Base-by-base conservation (phyloP, 2,888 invertebrate genomes). In the Lepas anatifera region DNA sequence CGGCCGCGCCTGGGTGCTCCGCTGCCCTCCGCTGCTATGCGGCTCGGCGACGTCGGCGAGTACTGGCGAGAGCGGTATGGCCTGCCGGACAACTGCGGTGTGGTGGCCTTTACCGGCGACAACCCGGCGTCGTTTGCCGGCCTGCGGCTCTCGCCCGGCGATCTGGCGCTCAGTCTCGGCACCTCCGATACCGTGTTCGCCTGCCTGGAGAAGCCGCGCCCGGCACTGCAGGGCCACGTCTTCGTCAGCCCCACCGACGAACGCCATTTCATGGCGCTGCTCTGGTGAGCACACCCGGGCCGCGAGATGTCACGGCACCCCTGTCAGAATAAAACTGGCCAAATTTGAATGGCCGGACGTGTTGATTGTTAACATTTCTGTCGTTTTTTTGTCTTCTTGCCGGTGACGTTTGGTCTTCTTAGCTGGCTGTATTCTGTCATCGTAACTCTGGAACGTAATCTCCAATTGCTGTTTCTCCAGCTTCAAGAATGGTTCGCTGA, bases 21-120 rank as follows among this genome's bases (percentile, higher is more conserved):
- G 0, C 89, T 92, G 1, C 84, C 89, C n/a, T 16, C 25, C 7
- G 87, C 91, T 0, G 84, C 85, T 67, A 83, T 85, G 0, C 82
- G 85, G 72, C 80, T 95, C 73, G 96, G 95, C 0, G 76, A 81
- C 8, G 83, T 97, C 69, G 86, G 88, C 0, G 77, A 83, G 0
- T 98, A 95, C 81, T 92, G 89, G 80, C 89, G 92, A 11, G 87
- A 89, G 74, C 84, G 94, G 72, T 97, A 92, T 80, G 89, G 90
- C 25, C 95, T 98, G 81, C 84, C 85, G 73, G 80, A 87, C 0
- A 84, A 87, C 22, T 97, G 97, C 78, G 83, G 85, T 76, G 85
- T 98, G 3, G 83, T 92, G 6, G 89, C 93, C 0, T 96, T 95
- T 79, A 96, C 96, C 0, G 98, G 98, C 0, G 97, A 98, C 79